These are phyloP conservation scores for Wasmannia auropunctata DNA, from an alignment of 1,140 invertebrate genomes.

Conservation along the genomic window DNA sequence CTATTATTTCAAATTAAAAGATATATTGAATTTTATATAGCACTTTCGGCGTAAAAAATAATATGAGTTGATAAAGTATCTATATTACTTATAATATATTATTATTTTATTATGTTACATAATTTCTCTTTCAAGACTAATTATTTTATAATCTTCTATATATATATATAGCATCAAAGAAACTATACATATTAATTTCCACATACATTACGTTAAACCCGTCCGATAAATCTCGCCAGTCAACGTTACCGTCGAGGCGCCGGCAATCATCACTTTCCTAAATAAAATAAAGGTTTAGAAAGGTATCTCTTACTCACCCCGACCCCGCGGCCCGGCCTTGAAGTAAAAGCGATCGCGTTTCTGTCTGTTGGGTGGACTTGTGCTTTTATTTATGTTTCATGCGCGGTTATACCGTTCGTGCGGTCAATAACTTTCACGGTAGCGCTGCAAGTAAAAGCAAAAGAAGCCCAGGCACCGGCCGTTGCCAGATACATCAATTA, in stretches of 20 bases:
- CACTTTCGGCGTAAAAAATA: neutral
- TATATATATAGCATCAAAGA: neutral
- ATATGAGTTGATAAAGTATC: neutral
- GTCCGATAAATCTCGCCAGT: neutral
- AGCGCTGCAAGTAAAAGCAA: slow-evolving; percentile 2
- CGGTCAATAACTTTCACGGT: slow-evolving; percentile 61
- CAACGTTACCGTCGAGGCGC: neutral
- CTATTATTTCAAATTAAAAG: neutral
- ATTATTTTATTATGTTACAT: neutral
- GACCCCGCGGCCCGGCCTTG: slow-evolving; percentile 68
- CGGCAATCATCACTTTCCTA: slow-evolving; percentile 75
- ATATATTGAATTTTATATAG: neutral
- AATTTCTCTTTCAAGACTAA: neutral
- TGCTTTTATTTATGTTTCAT: slow-evolving; percentile 36
- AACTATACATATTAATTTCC: slow-evolving; percentile 17
- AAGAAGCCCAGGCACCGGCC: neutral
- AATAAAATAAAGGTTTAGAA: slow-evolving; percentile 81
- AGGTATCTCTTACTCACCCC: slow-evolving; percentile 72
- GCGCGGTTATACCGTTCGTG: neutral
- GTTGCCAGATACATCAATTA: slow-evolving; percentile 30
- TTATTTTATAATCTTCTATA: neutral
- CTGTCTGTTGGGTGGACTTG: slow-evolving; percentile 3
- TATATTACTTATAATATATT: neutral
- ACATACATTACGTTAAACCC: slow-evolving; percentile 47
- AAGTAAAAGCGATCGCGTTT: slow-evolving; percentile 82